phyloP scores from a whole-genome alignment of 2,888 invertebrate species.

The Apomyelois bistriatella region DNA sequence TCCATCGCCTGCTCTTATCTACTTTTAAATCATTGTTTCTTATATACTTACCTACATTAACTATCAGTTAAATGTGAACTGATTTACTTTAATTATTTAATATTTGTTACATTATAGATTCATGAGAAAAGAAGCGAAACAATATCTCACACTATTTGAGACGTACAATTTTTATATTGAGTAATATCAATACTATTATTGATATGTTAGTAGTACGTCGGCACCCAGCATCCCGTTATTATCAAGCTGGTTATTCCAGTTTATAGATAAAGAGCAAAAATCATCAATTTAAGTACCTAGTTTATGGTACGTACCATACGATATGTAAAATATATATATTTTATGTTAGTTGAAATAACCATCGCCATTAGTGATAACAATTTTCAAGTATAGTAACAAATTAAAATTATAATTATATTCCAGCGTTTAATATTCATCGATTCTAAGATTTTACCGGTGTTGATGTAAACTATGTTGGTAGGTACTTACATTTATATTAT shows the following conservation, averaged over 20 bases:
- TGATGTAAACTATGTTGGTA: constrained; percentile 1
- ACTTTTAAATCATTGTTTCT: not conserved
- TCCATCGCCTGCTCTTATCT: not conserved
- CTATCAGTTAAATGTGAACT: not conserved
- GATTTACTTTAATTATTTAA: not conserved
- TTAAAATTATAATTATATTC: constrained; percentile 2
- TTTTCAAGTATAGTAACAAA: not conserved
- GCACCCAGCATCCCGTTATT: constrained; percentile 12
- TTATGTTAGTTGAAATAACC: not conserved
- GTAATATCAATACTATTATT: constrained; percentile 2
- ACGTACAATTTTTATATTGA: no score
- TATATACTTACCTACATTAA: not conserved
- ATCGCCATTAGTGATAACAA: not conserved
- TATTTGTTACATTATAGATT: not conserved
- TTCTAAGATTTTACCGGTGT: constrained; percentile 7
- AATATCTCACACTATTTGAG: not conserved
- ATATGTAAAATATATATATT: not conserved
- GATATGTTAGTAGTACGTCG: not conserved
- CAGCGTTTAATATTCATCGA: constrained; percentile 9
- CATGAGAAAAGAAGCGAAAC: not conserved
- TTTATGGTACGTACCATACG: constrained; percentile 1
- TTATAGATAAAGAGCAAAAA: constrained; percentile 11
- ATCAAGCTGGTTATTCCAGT: constrained; percentile 10
- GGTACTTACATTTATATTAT: not conserved
- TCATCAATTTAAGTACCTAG: not conserved